phyloP scores from a whole-genome alignment of 2,113 vertebrate genomes.

The Sturnira hondurensis region DNA sequence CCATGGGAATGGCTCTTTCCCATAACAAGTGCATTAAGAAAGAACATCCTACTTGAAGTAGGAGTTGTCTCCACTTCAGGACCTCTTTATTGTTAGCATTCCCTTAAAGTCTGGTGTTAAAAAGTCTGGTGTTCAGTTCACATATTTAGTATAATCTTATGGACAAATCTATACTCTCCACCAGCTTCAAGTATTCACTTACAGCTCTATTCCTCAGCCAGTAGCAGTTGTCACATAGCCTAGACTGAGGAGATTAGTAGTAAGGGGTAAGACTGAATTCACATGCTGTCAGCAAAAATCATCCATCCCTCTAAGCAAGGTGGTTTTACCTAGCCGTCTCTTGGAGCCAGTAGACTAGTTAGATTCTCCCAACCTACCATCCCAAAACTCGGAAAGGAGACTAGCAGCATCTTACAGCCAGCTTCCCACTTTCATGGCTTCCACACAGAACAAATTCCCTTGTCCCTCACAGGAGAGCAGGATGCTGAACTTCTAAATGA shows the following conservation, averaged over 20 bases:
- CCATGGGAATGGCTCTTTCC: neutral
- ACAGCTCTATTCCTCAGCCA: neutral
- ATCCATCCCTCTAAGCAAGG: neutral
- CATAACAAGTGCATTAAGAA: neutral
- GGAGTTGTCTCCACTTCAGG: neutral
- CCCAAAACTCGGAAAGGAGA: neutral
- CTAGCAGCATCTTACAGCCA: neutral
- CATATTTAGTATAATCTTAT: neutral
- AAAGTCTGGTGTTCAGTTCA: slow-evolving; percentile 28
- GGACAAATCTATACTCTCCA: slow-evolving; percentile 32
- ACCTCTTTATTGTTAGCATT: neutral
- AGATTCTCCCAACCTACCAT: neutral
- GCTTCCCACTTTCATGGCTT: neutral
- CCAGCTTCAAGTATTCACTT: neutral
- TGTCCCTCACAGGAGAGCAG: neutral
- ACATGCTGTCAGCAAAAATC: neutral
- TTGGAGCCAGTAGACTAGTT: neutral
- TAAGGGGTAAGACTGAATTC: neutral
- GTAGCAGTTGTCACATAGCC: neutral
- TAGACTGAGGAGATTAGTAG: neutral
- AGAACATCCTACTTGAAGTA: slow-evolving; percentile 26
- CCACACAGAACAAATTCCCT: neutral
- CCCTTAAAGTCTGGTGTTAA: neutral
- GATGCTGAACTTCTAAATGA: neutral
- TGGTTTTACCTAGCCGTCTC: neutral